Base-by-base conservation (phyloP, 2,113 vertebrate species). In the Oryzias javanicus region DNA sequence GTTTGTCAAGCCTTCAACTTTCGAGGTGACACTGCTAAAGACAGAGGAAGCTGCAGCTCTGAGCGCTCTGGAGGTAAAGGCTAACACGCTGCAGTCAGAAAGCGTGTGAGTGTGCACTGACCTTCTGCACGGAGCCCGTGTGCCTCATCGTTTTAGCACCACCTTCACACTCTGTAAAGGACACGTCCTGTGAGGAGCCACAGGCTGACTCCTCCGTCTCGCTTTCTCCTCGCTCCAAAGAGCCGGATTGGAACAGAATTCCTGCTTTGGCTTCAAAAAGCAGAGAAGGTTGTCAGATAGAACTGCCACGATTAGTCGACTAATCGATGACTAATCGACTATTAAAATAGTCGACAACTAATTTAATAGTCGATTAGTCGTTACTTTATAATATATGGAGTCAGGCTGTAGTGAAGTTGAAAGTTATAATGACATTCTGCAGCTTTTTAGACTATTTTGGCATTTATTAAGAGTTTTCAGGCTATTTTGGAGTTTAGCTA, bases 91-190 rank as follows among this genome's bases (percentile, higher is more conserved):
- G 0, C 35, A 49, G 35, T 10, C 35, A 35, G 35, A 12, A 35
- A 35, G 10, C 48, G 50, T 51, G 60, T 56, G 22, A 42, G n/a
- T 24, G 22, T 44, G 56, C 42, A 56, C 25, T 62, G 64, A 18
- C 19, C 41, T 55, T 24, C 64, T 44, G 35, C 41, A 40, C 20
- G 35, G 52, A 8, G 14, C 60, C 54, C 72, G 42, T 52, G 55
- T 19, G 29, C 47, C 55, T 62, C 62, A 54, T 66, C 46, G 4
- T 72, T 74, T 76, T 60, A 78, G 60, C 64, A 59, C 74, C 78
- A 86, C 81, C 84, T 82, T 89, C 84, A 82, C 78, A 82, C 76
- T 72, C 74, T 54, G 3, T n/a, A 70, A 64, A 89, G 83, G 82
- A 87, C 83, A 79, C 68, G 49, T 74, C 44, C 67, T 59, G 72